Base-by-base conservation (phyloP, 1,140 invertebrate genomes). In the Heliconius hermathena region DNA sequence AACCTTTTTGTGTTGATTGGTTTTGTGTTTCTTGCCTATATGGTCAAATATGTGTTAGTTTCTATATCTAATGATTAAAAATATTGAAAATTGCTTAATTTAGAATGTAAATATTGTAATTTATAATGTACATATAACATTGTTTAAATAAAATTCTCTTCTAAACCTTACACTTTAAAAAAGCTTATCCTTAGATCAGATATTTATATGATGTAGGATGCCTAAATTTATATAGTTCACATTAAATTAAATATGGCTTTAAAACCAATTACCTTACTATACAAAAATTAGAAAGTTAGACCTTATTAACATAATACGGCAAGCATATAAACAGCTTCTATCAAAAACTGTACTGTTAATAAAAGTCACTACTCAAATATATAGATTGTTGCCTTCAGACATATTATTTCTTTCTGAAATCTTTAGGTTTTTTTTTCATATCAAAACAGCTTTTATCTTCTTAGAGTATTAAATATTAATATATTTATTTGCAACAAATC, bases 11-110 rank as follows among this genome's bases (percentile, higher is more conserved):
- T 98, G 71, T 95, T 98, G 54, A 94, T 98, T 71, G 97, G 97
- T 60, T 97, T 98, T 93, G 97, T 97, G n/a, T 96, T 97, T 41
- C 98, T 99, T 92, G 97, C 97, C 26, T 98, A 97, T 84, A 97
- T 96, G 83, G 98, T 99, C 16, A 98, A 98, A 95, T 98, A 98
- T 94, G 98, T 99, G 49, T 81, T 95, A 82, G 87, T 91, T 52
- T 93, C 91, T 71, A 93, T 93, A 88, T 94, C 92, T 80, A 93
- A 93, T 87, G 93, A 94, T 81, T 94, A 94, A 87, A 80, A 22
- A 26, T 79, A 87, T 83, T 81, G 78, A 81, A 82, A 41, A 82
- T 73, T 77, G 73, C 79, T 78, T 79, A 77, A 83, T 77, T 36
- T 80, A 82, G 79, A 82, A 83, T 92, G 91, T 93, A 93, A 89